Percentiles rank a stretch among this genome's conserved stretches.
Conservation (phyloP, 2,113 vertebrate species). For the Columba janthina region DNA sequence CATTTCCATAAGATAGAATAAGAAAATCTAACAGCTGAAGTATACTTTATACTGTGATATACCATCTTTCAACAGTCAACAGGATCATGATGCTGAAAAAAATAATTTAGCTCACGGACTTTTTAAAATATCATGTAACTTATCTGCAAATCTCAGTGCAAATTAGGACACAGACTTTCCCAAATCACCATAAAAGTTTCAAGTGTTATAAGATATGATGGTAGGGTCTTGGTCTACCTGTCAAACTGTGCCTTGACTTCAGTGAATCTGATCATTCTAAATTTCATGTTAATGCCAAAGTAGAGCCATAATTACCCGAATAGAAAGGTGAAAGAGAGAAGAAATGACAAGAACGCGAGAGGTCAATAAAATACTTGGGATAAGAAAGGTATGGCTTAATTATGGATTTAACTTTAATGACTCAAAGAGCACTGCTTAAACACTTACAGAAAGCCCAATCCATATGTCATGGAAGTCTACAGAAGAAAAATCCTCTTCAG, state of each 20-base stretch:
- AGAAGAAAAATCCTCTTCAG: neutral
- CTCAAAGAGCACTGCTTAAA: neutral
- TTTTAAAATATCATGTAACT: neutral
- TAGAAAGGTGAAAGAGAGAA: neutral
- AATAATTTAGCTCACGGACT: neutral
- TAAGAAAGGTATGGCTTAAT: neutral
- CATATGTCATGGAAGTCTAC: neutral
- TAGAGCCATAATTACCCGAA: neutral
- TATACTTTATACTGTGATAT: neutral
- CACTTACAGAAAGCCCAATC: neutral
- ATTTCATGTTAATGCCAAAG: neutral
- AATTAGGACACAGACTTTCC: neutral
- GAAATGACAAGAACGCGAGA: neutral
- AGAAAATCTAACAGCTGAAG: neutral
- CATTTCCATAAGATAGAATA: neutral
- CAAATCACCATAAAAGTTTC: neutral
- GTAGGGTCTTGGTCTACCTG: neutral
- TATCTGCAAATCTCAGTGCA: neutral
- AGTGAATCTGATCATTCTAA: neutral
- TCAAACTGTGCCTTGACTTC: neutral
- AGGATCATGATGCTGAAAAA: neutral
- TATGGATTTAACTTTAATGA: neutral
- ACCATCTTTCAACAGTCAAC: neutral
- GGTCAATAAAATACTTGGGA: neutral
- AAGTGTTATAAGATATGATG: fast-evolving